Base-by-base conservation (phyloP, 2,797 vertebrate species). In the Babyrousa celebensis region DNA sequence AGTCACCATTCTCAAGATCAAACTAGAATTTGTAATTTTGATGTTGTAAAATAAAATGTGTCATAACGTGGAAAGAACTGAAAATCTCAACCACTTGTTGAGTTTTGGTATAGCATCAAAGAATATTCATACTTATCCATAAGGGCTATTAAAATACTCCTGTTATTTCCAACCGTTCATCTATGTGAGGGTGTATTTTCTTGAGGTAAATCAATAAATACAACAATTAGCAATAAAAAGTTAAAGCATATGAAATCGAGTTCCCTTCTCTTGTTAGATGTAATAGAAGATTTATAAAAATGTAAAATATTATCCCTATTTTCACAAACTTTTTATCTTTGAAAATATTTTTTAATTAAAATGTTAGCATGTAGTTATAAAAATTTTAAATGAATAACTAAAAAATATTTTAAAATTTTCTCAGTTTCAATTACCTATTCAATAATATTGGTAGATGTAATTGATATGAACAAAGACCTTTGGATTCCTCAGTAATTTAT, bases 381-480 rank as follows among this genome's bases (percentile, higher is more conserved):
- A 40, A 75, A 12, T 92, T 88, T 90, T 17, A 56, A 79, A 32
- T 62, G 20, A 75, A 68, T 82, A 36, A 93, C 21, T 78, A 68
- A 78, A 43, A 43, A 48, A 68, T 60, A 48, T 36, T 75, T 87
- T 91, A 10, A 86, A 91, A 15, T 17, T 60, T 82, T 82, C 23
- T 95, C 32, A 67, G 11, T 86, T 87, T 68, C 87, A 60, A 68
- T 32, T 36, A 36, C 67, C 3, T 75, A 20, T 68, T 77, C n/a
- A 83, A 12, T 92, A 92, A 62, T 88, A 83, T 75, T 77, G 70
- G 48, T 70, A 88, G 40, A 10, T 86, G 36, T 29, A 72, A 87
- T 52, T 12, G 10, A 20, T 23, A 91, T 40, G 27, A 71, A 79
- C 54, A 65, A 40, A 87, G 11, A 21, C 12, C 29, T 92, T 75